Conservation (phyloP, 1,140 invertebrate genomes). For the Drosophila ironensis region DNA sequence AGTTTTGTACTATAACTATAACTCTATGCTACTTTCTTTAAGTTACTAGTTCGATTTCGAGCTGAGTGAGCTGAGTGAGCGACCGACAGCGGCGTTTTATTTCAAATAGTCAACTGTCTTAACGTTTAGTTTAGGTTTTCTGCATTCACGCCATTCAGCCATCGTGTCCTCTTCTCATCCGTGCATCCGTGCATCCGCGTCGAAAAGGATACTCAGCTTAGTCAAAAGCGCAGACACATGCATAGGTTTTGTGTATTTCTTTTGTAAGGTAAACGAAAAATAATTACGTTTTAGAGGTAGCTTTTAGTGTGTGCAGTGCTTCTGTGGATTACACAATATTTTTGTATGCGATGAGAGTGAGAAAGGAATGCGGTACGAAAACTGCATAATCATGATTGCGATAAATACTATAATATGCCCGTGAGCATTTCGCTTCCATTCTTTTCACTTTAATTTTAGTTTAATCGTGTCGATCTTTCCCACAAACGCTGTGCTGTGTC, state of each 20-base stretch:
- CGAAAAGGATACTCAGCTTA: slow-evolving; percentile 68
- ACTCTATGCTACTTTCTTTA: slow-evolving; percentile 36
- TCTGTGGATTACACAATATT: slow-evolving; percentile 6
- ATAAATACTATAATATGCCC: neutral
- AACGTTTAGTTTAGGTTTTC: slow-evolving; percentile 42
- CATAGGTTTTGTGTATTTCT: slow-evolving; percentile 20
- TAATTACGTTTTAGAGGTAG: slow-evolving; percentile 9
- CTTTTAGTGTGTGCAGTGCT: slow-evolving; percentile 10
- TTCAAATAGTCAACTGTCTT: slow-evolving; percentile 58
- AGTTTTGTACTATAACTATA: slow-evolving; percentile 52
- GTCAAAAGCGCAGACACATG: slow-evolving; percentile 38
- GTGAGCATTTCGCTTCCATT: slow-evolving; percentile 16
- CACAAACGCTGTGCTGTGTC: neutral
- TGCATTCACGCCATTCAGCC: slow-evolving; percentile 8
- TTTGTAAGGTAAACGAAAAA: slow-evolving; percentile 25
- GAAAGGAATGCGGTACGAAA: neutral
- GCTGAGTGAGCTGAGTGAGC: slow-evolving; percentile 9
- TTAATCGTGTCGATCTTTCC: neutral
- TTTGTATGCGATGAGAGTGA: slow-evolving; percentile 15
- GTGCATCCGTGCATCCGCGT: slow-evolving; percentile 39
- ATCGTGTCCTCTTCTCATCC: slow-evolving; percentile 19
- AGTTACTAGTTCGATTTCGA: slow-evolving; percentile 59
- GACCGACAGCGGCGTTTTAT: slow-evolving; percentile 33
- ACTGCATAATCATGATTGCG: slow-evolving; percentile 6
- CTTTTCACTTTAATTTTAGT: slow-evolving; percentile 8